phyloP scores from a whole-genome alignment of 2,113 vertebrate species.

The Semicossyphus pulcher region DNA sequence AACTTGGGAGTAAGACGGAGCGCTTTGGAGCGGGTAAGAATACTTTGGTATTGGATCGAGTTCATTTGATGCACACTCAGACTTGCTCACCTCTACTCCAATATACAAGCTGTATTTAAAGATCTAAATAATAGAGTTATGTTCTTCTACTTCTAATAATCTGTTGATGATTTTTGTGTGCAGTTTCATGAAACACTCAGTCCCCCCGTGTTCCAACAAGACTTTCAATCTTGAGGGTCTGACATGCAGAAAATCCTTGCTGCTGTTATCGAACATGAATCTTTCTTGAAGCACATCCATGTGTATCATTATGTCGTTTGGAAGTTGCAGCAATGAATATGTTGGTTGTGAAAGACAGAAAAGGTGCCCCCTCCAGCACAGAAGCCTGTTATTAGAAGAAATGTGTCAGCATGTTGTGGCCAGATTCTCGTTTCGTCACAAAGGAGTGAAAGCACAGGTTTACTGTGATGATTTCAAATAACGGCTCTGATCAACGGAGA shows the following conservation, averaged over 20 bases:
- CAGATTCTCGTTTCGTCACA: constrained; percentile 31
- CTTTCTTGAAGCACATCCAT: background rate
- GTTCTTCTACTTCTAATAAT: too few species aligned
- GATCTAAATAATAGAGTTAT: too few species aligned
- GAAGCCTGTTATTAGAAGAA: constrained; percentile 48
- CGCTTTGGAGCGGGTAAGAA: too few species aligned
- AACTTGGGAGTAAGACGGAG: too few species aligned
- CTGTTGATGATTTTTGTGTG: too few species aligned
- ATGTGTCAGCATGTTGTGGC: background rate
- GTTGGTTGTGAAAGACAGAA: constrained; percentile 11
- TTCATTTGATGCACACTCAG: too few species aligned
- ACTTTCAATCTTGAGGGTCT: background rate
- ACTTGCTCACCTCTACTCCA: too few species aligned
- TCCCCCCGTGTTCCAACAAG: too few species aligned
- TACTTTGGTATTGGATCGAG: too few species aligned
- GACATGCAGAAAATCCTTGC: background rate
- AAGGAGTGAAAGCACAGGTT: constrained; percentile 36
- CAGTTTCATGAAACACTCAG: too few species aligned
- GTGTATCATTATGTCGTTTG: constrained; percentile 28
- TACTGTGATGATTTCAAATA: constrained; percentile 43
- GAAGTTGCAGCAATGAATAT: background rate
- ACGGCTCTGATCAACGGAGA: constrained; percentile 28
- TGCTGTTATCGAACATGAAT: background rate
- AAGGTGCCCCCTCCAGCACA: background rate
- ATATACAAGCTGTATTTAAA: too few species aligned